Conservation (phyloP, 2,113 vertebrate species). For the Dicaeum eximium region DNA sequence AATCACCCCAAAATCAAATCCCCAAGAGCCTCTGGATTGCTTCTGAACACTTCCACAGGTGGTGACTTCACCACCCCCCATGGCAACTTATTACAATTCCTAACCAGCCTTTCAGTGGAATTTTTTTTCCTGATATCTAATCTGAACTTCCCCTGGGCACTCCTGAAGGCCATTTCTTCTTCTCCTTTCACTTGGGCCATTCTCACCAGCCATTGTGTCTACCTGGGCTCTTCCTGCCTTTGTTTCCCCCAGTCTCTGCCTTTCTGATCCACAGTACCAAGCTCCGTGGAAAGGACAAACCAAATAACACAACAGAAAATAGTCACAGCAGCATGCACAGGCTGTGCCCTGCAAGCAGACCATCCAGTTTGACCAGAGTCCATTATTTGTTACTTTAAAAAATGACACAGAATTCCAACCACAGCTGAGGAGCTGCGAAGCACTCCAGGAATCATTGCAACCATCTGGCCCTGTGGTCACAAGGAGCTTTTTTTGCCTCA, state of each 20-base stretch:
- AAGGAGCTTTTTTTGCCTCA: not conserved
- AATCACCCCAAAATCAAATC: not conserved
- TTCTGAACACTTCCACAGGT: not conserved
- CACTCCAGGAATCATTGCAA: not conserved
- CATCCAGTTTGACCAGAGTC: not conserved
- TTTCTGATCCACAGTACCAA: not conserved
- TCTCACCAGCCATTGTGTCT: not conserved
- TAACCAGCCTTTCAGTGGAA: not conserved
- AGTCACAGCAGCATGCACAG: not conserved
- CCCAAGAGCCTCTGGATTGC: not conserved
- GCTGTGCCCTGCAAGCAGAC: not conserved
- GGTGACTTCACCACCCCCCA: not conserved
- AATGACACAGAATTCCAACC: not conserved
- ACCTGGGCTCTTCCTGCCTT: not conserved
- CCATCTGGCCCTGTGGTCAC: not conserved
- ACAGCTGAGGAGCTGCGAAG: rapidly evolving
- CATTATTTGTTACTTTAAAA: not conserved
- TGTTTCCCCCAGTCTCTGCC: not conserved
- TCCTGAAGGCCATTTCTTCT: not conserved
- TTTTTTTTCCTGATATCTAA: not conserved
- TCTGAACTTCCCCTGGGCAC: not conserved
- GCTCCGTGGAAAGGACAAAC: not conserved
- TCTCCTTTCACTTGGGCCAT: not conserved
- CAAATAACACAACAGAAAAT: not conserved
- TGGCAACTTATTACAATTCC: not conserved